Conservation (phyloP, 2,888 invertebrate genomes). For the Chaitophorus viminalis region DNA sequence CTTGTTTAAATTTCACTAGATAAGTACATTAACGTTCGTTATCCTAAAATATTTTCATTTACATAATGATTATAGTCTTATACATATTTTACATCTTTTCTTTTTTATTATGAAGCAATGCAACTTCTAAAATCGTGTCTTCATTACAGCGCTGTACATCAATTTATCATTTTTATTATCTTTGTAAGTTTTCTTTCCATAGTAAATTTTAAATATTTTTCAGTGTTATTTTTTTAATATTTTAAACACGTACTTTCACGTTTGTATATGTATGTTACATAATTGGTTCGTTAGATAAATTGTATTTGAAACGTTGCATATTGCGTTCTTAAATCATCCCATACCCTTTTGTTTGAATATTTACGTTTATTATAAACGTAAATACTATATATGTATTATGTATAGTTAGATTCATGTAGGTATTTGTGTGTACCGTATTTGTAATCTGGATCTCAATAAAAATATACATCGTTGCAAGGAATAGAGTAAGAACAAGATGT, state of each 20-base stretch:
- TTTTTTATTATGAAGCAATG: neutral
- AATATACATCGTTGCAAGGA: neutral
- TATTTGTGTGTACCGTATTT: neutral
- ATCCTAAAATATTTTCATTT: too few species aligned
- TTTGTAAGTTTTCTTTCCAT: neutral
- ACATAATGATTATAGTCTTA: too few species aligned
- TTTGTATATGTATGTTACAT: neutral
- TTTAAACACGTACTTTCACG: slow-evolving; percentile 21
- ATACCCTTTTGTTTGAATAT: neutral
- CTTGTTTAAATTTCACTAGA: too few species aligned
- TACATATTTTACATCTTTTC: too few species aligned
- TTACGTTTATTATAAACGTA: neutral
- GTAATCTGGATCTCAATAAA: neutral
- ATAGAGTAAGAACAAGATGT: slow-evolving; percentile 14
- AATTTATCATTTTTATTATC: neutral
- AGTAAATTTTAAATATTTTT: neutral
- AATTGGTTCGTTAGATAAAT: slow-evolving; percentile 34
- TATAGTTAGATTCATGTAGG: neutral
- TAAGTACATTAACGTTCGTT: too few species aligned
- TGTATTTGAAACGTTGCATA: slow-evolving; percentile 5
- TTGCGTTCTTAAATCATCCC: neutral
- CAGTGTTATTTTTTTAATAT: neutral
- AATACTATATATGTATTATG: neutral
- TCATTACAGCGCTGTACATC: neutral
- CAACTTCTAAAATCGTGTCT: neutral